Evolutionary conservation across 2,797 vertebrate genomes (phyloP).

Genomic region (Discoglossus pictus): DNA sequence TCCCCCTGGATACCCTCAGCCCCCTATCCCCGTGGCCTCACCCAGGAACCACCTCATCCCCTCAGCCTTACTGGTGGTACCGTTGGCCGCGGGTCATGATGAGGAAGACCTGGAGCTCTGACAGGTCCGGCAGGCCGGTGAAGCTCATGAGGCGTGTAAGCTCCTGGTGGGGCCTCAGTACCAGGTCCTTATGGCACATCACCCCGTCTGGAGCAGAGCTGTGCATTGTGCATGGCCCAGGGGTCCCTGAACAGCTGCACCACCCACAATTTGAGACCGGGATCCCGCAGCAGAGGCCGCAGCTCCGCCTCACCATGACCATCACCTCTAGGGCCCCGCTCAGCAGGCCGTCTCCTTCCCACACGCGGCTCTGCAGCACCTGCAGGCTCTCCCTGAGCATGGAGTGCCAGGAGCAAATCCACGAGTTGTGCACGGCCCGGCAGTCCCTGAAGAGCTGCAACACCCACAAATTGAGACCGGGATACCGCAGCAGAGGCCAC

Average conservation of each 20-base stretch:
- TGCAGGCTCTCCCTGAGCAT: constrained; percentile 94
- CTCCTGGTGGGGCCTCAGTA: constrained; percentile 77
- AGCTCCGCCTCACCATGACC: constrained; percentile 73
- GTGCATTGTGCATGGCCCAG: constrained; percentile 87
- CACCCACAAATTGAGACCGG: constrained; percentile 83
- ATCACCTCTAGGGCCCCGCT: no score
- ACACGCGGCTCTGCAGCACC: constrained; percentile 85
- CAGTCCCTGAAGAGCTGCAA: constrained; percentile 94
- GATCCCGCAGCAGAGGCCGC: constrained; percentile 87
- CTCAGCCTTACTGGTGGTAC: no score
- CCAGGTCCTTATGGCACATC: constrained; percentile 91
- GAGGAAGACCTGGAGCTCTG: constrained; percentile 80
- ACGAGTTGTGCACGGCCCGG: constrained; percentile 91
- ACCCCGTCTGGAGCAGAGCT: constrained; percentile 84
- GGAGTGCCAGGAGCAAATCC: constrained; percentile 86
- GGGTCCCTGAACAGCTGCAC: constrained; percentile 74
- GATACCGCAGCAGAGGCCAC: constrained; percentile 85
- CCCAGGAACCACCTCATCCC: no score
- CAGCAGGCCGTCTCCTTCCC: constrained; percentile 74
- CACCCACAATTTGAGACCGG: constrained; percentile 92
- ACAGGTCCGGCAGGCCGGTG: constrained; percentile 72
- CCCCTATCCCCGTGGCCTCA: no score
- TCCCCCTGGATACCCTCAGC: no score
- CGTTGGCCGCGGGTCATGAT: constrained; percentile 88
- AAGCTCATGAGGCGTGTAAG: constrained; percentile 82